Percentiles rank a stretch among this genome's conserved stretches.
These are phyloP conservation scores for Orbicella faveolata DNA, from an alignment of 64 coral and sea anemone genomes.

Conservation along the genomic window DNA sequence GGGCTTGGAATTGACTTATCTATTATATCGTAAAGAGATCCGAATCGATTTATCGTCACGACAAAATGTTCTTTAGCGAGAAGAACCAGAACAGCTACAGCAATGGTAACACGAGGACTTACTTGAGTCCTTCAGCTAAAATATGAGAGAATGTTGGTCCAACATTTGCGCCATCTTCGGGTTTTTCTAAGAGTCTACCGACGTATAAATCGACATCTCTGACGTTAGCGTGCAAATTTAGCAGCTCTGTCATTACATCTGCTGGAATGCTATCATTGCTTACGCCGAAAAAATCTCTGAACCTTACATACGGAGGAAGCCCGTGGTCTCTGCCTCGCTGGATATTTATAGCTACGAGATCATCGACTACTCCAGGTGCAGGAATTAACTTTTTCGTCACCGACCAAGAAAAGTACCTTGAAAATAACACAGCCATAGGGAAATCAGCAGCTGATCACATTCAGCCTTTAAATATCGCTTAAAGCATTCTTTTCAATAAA, in stretches of 20 bases:
- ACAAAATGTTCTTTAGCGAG: no score
- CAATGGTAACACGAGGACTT: background rate
- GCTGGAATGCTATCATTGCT: background rate
- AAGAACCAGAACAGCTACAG: background rate
- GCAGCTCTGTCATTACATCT: background rate
- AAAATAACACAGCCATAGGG: background rate
- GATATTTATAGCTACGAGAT: constrained; percentile 29
- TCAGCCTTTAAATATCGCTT: background rate
- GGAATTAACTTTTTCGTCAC: background rate
- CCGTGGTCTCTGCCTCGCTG: constrained; percentile 49
- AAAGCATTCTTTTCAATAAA: no score
- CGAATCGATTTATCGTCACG: no score
- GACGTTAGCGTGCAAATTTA: background rate
- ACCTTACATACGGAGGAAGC: constrained; percentile 11
- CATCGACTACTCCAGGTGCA: background rate
- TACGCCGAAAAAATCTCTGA: background rate
- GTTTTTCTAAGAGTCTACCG: background rate
- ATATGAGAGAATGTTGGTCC: background rate
- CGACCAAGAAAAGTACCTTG: constrained; percentile 8
- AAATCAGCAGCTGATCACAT: background rate
- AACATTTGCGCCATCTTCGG: background rate
- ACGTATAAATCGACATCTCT: background rate
- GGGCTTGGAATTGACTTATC: no score
- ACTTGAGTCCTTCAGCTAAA: background rate
- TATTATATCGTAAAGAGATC: no score